Evolutionary conservation across 2,888 invertebrate genomes (phyloP).

Genomic region (Troides oblongomaculatus): DNA sequence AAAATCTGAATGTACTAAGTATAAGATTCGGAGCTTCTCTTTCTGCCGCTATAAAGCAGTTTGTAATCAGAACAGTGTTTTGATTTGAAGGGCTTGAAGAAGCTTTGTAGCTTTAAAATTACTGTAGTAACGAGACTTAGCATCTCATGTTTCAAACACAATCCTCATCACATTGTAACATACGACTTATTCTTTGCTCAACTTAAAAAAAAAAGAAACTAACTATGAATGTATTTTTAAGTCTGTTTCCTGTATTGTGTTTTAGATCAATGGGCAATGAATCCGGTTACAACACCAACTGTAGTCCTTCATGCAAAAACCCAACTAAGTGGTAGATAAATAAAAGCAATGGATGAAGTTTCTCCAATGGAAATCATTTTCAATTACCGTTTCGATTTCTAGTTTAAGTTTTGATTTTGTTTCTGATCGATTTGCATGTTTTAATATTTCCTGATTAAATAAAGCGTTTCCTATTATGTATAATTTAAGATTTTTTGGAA

Average conservation of each 20-base stretch:
- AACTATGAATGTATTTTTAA: neutral
- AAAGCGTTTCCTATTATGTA: neutral
- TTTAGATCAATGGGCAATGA: slow-evolving; percentile 47
- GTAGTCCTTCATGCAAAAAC: slow-evolving; percentile 39
- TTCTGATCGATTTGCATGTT: slow-evolving; percentile 13
- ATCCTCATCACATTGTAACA: too few species aligned
- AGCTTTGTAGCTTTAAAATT: too few species aligned
- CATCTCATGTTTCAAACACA: too few species aligned
- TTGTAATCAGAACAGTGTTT: too few species aligned
- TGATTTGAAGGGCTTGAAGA: too few species aligned
- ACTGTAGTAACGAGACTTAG: too few species aligned
- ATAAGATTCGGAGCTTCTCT: too few species aligned
- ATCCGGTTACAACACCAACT: slow-evolving; percentile 56
- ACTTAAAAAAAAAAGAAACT: neutral
- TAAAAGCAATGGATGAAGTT: slow-evolving; percentile 51
- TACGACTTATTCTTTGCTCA: too few species aligned
- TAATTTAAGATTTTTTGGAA: neutral
- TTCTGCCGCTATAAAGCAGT: too few species aligned
- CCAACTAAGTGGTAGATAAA: slow-evolving; percentile 43
- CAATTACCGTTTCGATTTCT: neutral
- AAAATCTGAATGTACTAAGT: too few species aligned
- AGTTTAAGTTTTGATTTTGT: neutral
- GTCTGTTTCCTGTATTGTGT: neutral
- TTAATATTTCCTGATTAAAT: slow-evolving; percentile 1
- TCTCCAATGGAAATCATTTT: slow-evolving; percentile 45